Base-by-base conservation (phyloP, 2,888 invertebrate species). In the Scaptomyza parva region DNA sequence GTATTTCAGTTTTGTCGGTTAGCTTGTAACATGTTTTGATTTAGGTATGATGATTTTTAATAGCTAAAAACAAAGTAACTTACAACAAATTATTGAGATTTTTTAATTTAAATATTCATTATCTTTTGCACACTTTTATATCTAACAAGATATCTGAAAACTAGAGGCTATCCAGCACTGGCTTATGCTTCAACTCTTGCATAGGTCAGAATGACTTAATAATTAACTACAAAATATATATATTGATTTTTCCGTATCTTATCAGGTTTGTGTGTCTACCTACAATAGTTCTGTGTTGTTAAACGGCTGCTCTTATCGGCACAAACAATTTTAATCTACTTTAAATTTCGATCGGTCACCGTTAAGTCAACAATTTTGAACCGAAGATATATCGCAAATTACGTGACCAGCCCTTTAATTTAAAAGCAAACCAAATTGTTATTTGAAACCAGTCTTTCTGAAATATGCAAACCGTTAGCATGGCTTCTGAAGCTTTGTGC, bases 381-480 rank as follows among this genome's bases (percentile, higher is more conserved):
- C 22, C 22, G 5, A 22, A 22, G 2, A 26, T 26, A 6, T 26
- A 7, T 26, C 1, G 26, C 5, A 7, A 7, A 7, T 26, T 26
- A 6, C 6, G 7, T 3, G 26, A 26, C 26, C 5, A n/a, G 26
- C 39, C 24, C n/a, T 11, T 8, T 1, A 3, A 22, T 39, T 17
- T 18, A 45, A 55, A 48, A 12, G 18, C n/a, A 0, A 3, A 3
- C 5, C 12, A 2, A 14, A 3, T 4, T 6, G 9, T 22, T 1
- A 9, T 12, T 1, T 18, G 1, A 22, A 3, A 3, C 20, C 39
- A 67, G 68, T 67, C 5, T 1, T 18, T 17, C n/a, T 2, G 9
- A 7, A 35, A 18, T 30, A 12, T 12, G 11, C 30, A 30, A 30
- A 30, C 28, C n/a, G 30, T 9, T 1, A 50, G 24, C 17, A 71